Evolutionary conservation across 1,140 invertebrate genomes (phyloP).

Genomic region (Spodoptera litura): DNA sequence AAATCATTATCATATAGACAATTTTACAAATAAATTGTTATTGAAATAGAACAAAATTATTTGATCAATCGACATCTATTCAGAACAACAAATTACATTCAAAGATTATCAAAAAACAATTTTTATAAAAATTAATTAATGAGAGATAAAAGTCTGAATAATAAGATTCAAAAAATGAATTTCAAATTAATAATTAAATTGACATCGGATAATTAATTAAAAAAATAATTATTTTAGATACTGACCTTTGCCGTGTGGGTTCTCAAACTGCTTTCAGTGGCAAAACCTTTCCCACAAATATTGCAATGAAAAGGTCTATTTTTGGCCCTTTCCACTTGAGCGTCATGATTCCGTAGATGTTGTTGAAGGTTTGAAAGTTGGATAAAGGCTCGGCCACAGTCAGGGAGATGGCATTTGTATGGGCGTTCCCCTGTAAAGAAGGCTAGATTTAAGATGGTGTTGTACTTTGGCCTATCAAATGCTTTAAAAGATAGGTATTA

Average conservation of each 20-base stretch:
- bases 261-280: constrained; percentile 97
- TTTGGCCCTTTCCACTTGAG: constrained; percentile 97
- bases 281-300: constrained; percentile 98
- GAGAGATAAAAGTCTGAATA: too few relatives aligned
- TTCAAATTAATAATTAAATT: neutral
- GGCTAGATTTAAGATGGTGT: constrained; percentile 14
- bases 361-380: constrained; percentile 99
- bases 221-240: constrained; percentile 66
- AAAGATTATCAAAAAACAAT: too few relatives aligned
- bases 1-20: neutral
- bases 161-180: neutral
- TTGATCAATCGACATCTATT: too few relatives aligned
- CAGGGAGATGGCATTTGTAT: constrained; percentile 98
- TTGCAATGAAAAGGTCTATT: constrained; percentile 98
- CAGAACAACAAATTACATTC: too few relatives aligned
- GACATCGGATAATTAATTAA: neutral
- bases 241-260: constrained; percentile 98
- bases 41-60: too few relatives aligned
- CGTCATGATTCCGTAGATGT: constrained; percentile 98
- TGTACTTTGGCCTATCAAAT: neutral
- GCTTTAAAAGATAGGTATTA: neutral
- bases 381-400: constrained; percentile 98
- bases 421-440: constrained; percentile 94
- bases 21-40: too few relatives aligned
- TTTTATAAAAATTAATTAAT: too few relatives aligned